Base-by-base conservation (phyloP, 1,140 invertebrate genomes). In the Aphaenogaster ashmeadi region DNA sequence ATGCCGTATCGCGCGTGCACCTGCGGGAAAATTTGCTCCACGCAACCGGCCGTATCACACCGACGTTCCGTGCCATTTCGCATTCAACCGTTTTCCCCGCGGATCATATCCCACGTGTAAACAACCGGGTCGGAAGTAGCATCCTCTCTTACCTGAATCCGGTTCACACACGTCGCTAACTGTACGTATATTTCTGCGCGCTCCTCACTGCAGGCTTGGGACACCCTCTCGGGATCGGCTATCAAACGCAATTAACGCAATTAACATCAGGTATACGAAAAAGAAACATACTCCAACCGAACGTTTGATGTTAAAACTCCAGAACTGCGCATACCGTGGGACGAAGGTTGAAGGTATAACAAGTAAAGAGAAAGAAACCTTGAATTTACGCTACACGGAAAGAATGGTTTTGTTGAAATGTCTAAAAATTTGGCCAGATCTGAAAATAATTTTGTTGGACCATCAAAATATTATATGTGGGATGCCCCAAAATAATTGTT, bases 71-170 rank as follows among this genome's bases (percentile, higher is more conserved):
- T 88, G 81, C 54, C 87, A 80, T 86, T 86, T 87, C 74, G 66
- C 66, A 74, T 89, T 87, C 87, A 88, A 89, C 58, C 85, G 78
- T 86, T 77, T 64, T 75, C 85, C 88, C 86, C 64, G 75, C n/a
- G 80, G 18, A 36, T 83, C 41, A 47, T 2, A 27, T 84, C 80
- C 33, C 54, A 33, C 8, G 41, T n/a, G 69, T 75, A 7, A 18
- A 27, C 33, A n/a, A 27, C 18, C 41, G 18, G 18, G 52, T 83
- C 47, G 67, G 33, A 74, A 75, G 54, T 60, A 27, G 44, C 27
- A 74, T 72, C 27, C 67, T 74, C 52, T 38, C 47, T 72, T 58
- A 58, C 80, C 56, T 50, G 50, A 50, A n/a, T 3, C 11, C 13
- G n/a, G 6, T 72, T 44, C 67, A 83, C 80, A 44, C 67, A 75